These are phyloP conservation scores for Spodoptera litura DNA, from an alignment of 1,140 invertebrate species.

Conservation along the genomic window DNA sequence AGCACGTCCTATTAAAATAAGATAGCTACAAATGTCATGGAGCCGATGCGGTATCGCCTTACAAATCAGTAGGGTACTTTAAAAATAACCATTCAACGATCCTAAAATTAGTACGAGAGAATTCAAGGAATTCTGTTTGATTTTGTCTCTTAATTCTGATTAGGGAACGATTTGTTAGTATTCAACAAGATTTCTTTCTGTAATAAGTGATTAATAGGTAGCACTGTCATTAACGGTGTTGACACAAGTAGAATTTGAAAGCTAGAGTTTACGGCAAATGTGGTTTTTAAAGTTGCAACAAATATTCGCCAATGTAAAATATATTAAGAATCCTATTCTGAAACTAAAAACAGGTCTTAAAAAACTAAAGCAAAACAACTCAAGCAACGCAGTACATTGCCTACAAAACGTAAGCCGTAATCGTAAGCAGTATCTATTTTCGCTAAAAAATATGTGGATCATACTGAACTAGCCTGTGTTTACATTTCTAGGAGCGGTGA, in stretches of 20 bases:
- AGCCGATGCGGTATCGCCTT: constrained; percentile 30
- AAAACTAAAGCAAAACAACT: too few species aligned
- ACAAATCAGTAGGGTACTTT: constrained; percentile 35
- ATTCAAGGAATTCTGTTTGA: constrained; percentile 10
- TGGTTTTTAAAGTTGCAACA: too few species aligned
- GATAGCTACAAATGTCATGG: constrained; percentile 5
- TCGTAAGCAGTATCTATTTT: constrained; percentile 19
- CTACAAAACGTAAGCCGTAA: too few species aligned
- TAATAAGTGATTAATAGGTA: too few species aligned
- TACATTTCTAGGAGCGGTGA: constrained; percentile 21
- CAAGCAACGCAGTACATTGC: too few species aligned
- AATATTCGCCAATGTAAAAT: too few species aligned
- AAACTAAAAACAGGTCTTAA: too few species aligned
- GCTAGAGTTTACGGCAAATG: too few species aligned
- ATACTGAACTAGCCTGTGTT: constrained; percentile 21
- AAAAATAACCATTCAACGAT: constrained; percentile 28
- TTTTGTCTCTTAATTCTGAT: constrained; percentile 4
- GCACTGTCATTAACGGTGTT: too few species aligned
- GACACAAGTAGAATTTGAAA: too few species aligned
- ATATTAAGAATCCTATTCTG: too few species aligned
- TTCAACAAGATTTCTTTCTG: not conserved
- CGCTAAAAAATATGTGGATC: constrained; percentile 35
- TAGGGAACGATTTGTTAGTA: not conserved
- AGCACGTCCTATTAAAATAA: constrained; percentile 23
- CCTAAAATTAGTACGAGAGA: constrained; percentile 18